Evolutionary conservation across 2,888 invertebrate species (phyloP).

Genomic region (Andrena bicolor): DNA sequence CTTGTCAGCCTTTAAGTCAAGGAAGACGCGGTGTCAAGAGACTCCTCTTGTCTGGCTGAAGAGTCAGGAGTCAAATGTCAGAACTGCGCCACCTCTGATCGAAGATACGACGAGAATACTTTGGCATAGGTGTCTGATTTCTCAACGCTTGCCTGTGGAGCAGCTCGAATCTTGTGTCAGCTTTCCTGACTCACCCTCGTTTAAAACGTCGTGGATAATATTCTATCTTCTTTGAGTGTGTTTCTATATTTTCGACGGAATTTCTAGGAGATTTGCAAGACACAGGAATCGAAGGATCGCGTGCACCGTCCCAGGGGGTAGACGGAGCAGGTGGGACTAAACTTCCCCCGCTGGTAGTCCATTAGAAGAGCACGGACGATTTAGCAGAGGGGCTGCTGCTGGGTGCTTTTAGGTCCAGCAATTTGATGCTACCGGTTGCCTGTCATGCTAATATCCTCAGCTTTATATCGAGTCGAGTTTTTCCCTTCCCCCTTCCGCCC

Average conservation of each 20-base stretch:
- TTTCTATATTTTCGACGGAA: background rate
- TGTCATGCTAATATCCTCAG: constrained; percentile 83
- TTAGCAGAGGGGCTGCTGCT: constrained; percentile 76
- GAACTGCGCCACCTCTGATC: background rate
- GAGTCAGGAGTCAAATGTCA: background rate
- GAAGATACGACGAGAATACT: no score
- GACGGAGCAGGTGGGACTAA: constrained; percentile 69
- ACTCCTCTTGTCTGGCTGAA: background rate
- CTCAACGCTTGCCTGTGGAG: no score
- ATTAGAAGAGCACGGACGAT: constrained; percentile 84
- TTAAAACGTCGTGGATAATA: background rate
- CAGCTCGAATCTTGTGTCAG: no score
- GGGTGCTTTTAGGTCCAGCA: constrained; percentile 81
- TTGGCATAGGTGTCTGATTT: no score
- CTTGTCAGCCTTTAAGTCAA: background rate
- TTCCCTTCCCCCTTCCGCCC: constrained; percentile 32
- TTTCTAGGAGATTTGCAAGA: background rate
- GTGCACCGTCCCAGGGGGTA: background rate
- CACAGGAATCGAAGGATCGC: background rate
- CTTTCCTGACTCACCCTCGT: no score
- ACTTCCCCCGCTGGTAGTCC: constrained; percentile 80
- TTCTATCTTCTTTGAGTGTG: background rate
- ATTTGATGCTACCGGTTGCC: constrained; percentile 81
- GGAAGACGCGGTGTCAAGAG: background rate
- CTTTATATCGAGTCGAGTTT: constrained; percentile 72